Conservation (phyloP, 2,888 invertebrate species). For the Drosophila borborema region DNA sequence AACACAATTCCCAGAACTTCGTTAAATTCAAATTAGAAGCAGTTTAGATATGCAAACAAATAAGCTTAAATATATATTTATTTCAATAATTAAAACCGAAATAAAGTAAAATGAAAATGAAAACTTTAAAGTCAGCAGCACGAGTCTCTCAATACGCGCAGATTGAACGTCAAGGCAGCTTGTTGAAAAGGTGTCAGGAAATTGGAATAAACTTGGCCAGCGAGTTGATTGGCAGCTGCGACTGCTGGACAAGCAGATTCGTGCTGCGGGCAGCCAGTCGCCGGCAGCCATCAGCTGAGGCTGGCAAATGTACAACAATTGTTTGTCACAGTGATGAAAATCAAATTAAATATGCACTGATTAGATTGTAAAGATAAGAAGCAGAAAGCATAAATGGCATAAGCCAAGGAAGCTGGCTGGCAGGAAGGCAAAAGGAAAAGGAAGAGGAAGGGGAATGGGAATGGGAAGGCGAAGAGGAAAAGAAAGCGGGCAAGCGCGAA, state of each 20-base stretch:
- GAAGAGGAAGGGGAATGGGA: background rate
- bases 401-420: slow-evolving; percentile 36
- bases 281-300: slow-evolving; percentile 4
- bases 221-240: slow-evolving; percentile 41
- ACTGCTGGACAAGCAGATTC: slow-evolving; percentile 10
- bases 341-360: slow-evolving; percentile 78
- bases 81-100: background rate
- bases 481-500: slow-evolving; percentile 4
- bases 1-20: background rate
- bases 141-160: background rate
- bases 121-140: background rate
- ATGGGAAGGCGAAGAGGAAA: background rate
- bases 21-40: background rate
- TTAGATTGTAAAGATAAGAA: slow-evolving; percentile 65
- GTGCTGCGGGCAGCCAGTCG: slow-evolving; percentile 3
- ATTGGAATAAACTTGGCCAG: slow-evolving; percentile 42
- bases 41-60: background rate
- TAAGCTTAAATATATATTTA: background rate
- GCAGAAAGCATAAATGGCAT: slow-evolving; percentile 48
- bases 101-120: background rate
- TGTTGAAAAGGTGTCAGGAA: slow-evolving; percentile 28
- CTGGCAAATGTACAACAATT: slow-evolving; percentile 50
- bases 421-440: slow-evolving; percentile 3
- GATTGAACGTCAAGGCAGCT: background rate
- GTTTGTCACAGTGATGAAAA: slow-evolving; percentile 67